Base-by-base conservation (phyloP, 2,113 vertebrate species). In the Xiphias gladius region DNA sequence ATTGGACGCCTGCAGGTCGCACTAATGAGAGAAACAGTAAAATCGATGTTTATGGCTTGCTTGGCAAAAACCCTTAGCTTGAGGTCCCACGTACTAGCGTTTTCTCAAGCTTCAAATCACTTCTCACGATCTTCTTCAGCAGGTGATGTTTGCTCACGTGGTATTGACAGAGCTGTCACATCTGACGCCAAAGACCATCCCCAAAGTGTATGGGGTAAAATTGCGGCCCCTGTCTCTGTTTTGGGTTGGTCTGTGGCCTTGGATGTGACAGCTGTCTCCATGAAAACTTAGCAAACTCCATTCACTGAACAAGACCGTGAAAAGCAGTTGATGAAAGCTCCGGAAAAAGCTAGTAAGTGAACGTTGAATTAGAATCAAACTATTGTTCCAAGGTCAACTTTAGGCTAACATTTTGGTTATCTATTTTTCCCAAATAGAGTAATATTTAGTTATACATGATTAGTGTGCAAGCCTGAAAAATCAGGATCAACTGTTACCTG, bases 1-100 rank as follows among this genome's bases (percentile, higher is more conserved):
- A 99, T 99, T 14, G 98, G 98, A 90, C 94, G 97, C 89, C 98
- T 96, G 91, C 98, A 98, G 85, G 96, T 97, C 46, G 96, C 98
- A 87, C 98, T 99, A 90, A 55, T 41, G 12, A 63, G 2, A 37
- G 0, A 48, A 37, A 87, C 4, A 82, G 32, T 6, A 37, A 73
- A 46, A 73, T n/a, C 4, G 20, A 41, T 11, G 1, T 9, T 30
- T 59, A 11, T 46, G 7, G 26, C 20, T 7, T 37, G 7, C 8
- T 10, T 63, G 17, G 3, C 19, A 68, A 28, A 73, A 52, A 24
- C 1, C 55, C 16, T 32, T 5, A 24, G n/a, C n/a, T n/a, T n/a
- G n/a, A 46, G 20, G 37, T 43, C 41, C 11, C 16, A 17, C 5
- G 14, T 50, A 50, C 2, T 19, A 20, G 7, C 19, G 20, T 50